Evolutionary conservation across 2,113 vertebrate genomes (phyloP).

Genomic region (Cygnus buccinator): DNA sequence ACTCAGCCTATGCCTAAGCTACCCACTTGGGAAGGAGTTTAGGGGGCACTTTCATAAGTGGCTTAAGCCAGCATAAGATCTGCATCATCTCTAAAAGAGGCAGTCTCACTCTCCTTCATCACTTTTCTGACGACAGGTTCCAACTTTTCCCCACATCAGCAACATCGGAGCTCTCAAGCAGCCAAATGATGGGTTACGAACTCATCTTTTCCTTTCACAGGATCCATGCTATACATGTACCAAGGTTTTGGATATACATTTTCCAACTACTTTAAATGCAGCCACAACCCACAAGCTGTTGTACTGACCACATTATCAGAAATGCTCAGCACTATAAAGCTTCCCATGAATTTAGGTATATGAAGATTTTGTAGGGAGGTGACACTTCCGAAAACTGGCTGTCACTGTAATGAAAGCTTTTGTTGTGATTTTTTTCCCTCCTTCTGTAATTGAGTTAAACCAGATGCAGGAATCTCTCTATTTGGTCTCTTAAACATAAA

Average conservation of each 20-base stretch:
- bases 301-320: background rate
- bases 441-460: background rate
- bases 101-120: background rate
- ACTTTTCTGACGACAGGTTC: background rate
- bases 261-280: background rate
- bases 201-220: rapidly evolving
- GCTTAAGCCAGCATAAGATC: background rate
- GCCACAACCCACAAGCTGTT: background rate
- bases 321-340: background rate
- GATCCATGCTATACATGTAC: background rate
- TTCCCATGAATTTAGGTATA: background rate
- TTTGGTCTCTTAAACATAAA: background rate
- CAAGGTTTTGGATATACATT: background rate
- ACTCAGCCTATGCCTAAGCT: background rate
- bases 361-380: background rate
- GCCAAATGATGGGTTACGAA: background rate
- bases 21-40: background rate
- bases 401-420: background rate
- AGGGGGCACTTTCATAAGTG: background rate
- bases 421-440: background rate
- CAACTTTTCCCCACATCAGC: background rate
- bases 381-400: background rate
- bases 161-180: background rate
- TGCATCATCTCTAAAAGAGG: background rate
- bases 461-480: background rate